phyloP scores from a whole-genome alignment of 2,113 vertebrate species.

The Muscicapa adusta region DNA sequence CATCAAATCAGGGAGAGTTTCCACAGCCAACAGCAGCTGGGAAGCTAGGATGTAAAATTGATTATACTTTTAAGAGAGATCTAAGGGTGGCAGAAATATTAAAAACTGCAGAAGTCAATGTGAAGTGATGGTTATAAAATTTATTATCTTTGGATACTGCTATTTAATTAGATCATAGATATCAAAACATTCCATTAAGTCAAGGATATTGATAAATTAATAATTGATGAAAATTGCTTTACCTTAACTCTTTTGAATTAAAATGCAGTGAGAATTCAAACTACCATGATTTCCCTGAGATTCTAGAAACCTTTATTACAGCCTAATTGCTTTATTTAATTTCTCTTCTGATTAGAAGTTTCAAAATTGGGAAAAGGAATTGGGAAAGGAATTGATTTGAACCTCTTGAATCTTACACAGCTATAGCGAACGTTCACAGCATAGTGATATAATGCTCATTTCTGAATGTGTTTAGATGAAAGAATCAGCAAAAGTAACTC shows the following conservation, averaged over 20 bases:
- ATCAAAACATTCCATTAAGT: constrained; percentile 44
- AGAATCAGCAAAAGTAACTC: not conserved
- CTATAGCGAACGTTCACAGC: constrained; percentile 9
- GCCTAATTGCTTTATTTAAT: not conserved
- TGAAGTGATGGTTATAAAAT: constrained; percentile 38
- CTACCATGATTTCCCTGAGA: not conserved
- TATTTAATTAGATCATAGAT: constrained; percentile 41
- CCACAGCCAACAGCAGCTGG: not conserved
- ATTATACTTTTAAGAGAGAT: not conserved
- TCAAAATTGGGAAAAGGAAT: constrained; percentile 34
- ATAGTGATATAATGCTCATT: not conserved
- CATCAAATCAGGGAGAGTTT: not conserved
- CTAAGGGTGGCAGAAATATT: not conserved
- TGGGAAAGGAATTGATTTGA: too few species aligned
- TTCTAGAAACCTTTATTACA: constrained; percentile 15
- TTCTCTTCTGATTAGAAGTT: constrained; percentile 31
- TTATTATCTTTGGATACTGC: constrained; percentile 45
- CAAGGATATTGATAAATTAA: constrained; percentile 55
- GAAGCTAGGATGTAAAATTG: not conserved
- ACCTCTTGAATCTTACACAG: not conserved
- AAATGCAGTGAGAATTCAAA: not conserved
- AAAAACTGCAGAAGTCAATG: constrained; percentile 25
- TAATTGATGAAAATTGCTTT: constrained; percentile 46
- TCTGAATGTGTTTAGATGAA: not conserved
- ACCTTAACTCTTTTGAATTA: constrained; percentile 2